A percentile compares a stretch with the other conserved stretches of the same genome.
Conservation (phyloP, 2,113 vertebrate genomes). For the Nannospalax galili region DNA sequence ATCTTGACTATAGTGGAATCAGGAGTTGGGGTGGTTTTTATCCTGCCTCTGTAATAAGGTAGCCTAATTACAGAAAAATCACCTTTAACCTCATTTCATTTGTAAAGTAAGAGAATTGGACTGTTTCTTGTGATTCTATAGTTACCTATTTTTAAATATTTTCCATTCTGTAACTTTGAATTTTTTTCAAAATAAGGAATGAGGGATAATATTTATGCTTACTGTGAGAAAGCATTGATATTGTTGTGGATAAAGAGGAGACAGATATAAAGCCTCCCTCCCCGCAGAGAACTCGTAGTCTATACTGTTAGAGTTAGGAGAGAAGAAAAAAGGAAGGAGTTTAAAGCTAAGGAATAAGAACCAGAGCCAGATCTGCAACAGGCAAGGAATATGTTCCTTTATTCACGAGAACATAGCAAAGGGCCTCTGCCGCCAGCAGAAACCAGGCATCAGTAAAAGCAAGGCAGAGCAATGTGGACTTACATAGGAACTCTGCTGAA, state of each 20-base stretch:
- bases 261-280: not conserved
- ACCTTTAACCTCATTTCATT: not conserved
- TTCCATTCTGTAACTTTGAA: not conserved
- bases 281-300: not conserved
- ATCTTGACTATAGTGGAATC: not conserved
- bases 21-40: not conserved
- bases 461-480: too few species aligned
- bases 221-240: constrained; percentile 1
- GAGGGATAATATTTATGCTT: not conserved
- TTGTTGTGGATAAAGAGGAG: not conserved
- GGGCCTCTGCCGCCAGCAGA: too few species aligned
- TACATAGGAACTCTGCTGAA: too few species aligned
- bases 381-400: too few species aligned
- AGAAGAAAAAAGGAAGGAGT: too few species aligned
- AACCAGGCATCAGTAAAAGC: too few species aligned
- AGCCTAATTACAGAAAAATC: constrained; percentile 26
- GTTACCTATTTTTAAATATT: constrained; percentile 9
- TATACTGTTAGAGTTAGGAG: too few species aligned
- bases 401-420: too few species aligned
- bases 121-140: not conserved
- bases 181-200: not conserved
- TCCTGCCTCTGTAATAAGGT: not conserved
- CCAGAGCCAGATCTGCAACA: too few species aligned
- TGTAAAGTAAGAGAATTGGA: not conserved
- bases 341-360: too few species aligned